phyloP scores from a whole-genome alignment of 2,113 vertebrate species.

The Pangasianodon hypophthalmus region DNA sequence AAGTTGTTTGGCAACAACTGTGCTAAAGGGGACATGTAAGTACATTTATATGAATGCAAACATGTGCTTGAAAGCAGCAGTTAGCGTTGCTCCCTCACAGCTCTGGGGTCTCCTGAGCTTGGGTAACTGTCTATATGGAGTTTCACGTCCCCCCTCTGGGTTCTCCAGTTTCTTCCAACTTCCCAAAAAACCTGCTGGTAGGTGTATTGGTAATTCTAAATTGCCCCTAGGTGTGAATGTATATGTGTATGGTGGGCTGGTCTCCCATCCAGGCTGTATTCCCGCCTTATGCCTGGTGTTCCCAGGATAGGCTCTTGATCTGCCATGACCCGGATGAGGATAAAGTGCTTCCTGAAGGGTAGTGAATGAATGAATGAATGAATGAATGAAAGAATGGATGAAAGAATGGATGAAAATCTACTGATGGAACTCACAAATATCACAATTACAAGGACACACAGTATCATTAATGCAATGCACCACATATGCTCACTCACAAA shows the following conservation, averaged over 20 bases:
- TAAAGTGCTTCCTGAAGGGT: not conserved
- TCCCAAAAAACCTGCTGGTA: not conserved
- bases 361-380: not conserved
- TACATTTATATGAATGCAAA: not conserved
- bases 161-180: not conserved
- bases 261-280: not conserved
- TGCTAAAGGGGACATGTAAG: not conserved
- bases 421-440: not conserved
- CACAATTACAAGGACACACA: not conserved
- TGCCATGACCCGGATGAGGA: not conserved
- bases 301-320: not conserved
- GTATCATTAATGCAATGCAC: not conserved
- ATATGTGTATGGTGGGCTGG: not conserved
- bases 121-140: not conserved
- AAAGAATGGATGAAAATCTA: not conserved
- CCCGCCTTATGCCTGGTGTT: not conserved
- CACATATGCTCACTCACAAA: not conserved
- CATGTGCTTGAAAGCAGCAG: not conserved
- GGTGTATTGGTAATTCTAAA: not conserved
- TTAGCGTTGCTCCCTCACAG: not conserved
- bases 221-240: not conserved
- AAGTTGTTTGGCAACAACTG: not conserved
- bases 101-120: not conserved
- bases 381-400: not conserved
- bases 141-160: not conserved